These are phyloP conservation scores for Ceratotherium simum DNA, from an alignment of 2,113 vertebrate species.

Conservation along the genomic window DNA sequence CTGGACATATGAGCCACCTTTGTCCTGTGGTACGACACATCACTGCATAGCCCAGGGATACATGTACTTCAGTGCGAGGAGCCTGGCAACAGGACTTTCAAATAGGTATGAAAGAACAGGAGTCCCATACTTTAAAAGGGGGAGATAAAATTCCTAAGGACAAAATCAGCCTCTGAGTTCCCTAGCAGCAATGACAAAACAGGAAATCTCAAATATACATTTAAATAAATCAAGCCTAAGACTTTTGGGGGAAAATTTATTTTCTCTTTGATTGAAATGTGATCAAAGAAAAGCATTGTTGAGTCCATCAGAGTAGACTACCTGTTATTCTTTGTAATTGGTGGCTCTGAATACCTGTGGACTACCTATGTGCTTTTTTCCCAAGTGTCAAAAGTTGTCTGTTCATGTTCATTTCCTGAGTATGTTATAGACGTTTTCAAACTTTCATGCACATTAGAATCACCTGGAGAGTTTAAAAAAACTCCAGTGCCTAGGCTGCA, in stretches of 20 bases:
- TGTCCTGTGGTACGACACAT: neutral
- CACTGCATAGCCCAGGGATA: no score
- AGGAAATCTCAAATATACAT: neutral
- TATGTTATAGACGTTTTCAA: neutral
- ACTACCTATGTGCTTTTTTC: neutral
- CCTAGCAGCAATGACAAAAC: neutral
- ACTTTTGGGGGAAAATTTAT: neutral
- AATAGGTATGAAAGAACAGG: neutral
- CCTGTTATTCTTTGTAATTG: neutral
- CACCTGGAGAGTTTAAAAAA: neutral
- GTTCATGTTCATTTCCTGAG: neutral
- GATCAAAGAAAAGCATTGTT: neutral
- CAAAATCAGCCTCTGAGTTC: constrained; percentile 8
- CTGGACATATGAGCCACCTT: neutral
- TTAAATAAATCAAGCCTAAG: constrained; percentile 39
- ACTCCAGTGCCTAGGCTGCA: neutral
- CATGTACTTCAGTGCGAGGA: neutral
- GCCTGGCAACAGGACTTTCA: neutral
- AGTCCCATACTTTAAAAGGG: neutral
- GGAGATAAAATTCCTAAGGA: neutral
- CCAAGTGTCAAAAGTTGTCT: neutral
- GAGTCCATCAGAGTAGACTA: neutral
- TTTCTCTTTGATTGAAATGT: constrained; percentile 33
- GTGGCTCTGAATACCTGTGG: neutral
- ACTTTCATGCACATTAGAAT: neutral